These are phyloP conservation scores for Lepilemur ruficaudatus DNA, from an alignment of 2,797 vertebrate species.

Conservation along the genomic window DNA sequence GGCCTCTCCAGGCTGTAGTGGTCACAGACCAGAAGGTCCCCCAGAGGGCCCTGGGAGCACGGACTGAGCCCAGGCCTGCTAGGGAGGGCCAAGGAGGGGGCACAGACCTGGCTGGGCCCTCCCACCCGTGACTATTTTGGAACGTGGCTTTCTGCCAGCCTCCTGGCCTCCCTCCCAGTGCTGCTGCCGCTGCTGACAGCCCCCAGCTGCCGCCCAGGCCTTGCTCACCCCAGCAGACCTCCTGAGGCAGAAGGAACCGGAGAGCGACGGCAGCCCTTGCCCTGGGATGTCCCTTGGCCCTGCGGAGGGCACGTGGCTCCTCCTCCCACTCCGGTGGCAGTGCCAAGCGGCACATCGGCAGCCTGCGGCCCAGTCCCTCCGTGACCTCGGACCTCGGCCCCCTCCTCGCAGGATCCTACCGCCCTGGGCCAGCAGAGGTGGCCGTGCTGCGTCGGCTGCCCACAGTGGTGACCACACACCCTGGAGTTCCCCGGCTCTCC, in stretches of 20 bases:
- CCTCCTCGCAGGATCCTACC: not conserved
- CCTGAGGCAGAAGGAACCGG: not conserved
- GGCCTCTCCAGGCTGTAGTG: not conserved
- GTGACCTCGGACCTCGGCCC: not conserved
- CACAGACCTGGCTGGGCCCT: not conserved
- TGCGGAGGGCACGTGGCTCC: not conserved
- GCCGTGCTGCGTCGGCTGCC: not conserved
- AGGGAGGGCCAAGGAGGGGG: no score
- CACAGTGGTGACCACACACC: not conserved
- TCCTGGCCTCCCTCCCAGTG: not conserved
- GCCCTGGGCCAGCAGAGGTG: not conserved
- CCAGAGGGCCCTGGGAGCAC: not conserved
- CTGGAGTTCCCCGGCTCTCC: slow-evolving; percentile 24
- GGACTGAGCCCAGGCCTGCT: no score
- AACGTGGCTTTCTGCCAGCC: not conserved
- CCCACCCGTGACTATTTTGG: slow-evolving; percentile 27
- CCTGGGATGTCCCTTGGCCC: not conserved
- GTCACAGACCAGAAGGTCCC: not conserved
- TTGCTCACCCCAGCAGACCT: not conserved
- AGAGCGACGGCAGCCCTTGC: not conserved
- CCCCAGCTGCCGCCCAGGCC: not conserved
- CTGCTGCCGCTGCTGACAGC: not conserved
- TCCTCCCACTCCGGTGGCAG: not conserved
- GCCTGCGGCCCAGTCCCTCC: rapidly evolving
- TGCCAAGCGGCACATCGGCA: not conserved